phyloP scores from a whole-genome alignment of 2,113 vertebrate genomes.

The Limnothrissa miodon region DNA sequence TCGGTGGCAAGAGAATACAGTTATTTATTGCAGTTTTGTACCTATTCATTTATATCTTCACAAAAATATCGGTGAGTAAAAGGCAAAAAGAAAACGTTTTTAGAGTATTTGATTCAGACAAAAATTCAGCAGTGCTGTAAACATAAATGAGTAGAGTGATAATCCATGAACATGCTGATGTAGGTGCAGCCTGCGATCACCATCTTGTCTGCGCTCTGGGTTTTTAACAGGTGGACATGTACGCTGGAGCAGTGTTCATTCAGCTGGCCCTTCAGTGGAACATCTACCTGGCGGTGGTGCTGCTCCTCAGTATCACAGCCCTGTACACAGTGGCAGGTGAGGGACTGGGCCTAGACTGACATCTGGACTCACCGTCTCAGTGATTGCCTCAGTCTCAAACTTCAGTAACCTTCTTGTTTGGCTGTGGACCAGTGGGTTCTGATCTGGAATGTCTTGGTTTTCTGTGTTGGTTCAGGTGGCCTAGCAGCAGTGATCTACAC shows the following conservation, averaged over 20 bases:
- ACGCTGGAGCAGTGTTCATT: conserved; percentile 93
- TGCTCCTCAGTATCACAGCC: conserved; percentile 80
- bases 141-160: neutral
- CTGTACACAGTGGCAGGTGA: conserved; percentile 90
- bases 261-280: conserved; percentile 90
- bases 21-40: conserved; percentile 85
- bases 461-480: conserved; percentile 75
- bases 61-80: conserved; percentile 91
- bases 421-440: too few relatives aligned
- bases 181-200: neutral
- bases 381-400: neutral
- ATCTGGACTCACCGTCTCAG: neutral
- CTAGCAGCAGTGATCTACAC: conserved; percentile 98
- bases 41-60: conserved; percentile 97
- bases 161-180: neutral
- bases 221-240: conserved; percentile 91
- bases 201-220: neutral
- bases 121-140: neutral
- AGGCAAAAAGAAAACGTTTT: neutral
- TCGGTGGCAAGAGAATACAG: conserved; percentile 88
- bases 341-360: too few relatives aligned
- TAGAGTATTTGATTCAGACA: neutral
- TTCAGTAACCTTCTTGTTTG: neutral
- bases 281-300: conserved; percentile 82
- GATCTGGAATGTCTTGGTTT: neutral